phyloP scores from a whole-genome alignment of 2,797 vertebrate species.

The Coilia nasus region DNA sequence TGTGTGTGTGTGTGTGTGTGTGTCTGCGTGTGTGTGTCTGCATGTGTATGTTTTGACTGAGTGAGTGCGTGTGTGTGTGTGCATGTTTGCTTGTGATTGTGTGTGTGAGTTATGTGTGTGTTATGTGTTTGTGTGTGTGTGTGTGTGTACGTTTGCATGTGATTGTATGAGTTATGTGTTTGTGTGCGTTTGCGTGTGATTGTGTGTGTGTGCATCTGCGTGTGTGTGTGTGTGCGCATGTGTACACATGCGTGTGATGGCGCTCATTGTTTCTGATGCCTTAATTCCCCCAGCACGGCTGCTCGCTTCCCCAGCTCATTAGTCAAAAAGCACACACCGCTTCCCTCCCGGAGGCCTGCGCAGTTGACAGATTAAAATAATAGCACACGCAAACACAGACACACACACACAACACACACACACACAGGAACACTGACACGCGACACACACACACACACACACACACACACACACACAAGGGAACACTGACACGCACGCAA shows the following conservation, averaged over 20 bases:
- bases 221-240: constrained; percentile 2
- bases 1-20: neutral
- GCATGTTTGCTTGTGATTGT: too few species aligned
- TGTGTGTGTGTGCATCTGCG: constrained; percentile 26
- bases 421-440: constrained; percentile 2
- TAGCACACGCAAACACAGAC: constrained; percentile 30
- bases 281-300: constrained; percentile 60
- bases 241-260: constrained; percentile 28
- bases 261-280: constrained; percentile 69
- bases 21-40: constrained; percentile 25
- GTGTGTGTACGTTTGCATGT: too few species aligned
- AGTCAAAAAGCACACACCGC: constrained; percentile 68
- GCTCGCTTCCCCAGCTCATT: constrained; percentile 66
- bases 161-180: constrained; percentile 33
- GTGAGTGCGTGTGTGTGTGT: too few species aligned
- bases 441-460: constrained; percentile 35
- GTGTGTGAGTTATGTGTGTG: too few species aligned
- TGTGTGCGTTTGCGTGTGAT: neutral
- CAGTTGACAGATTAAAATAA: constrained; percentile 67
- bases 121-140: too few species aligned
- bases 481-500: constrained; percentile 55
- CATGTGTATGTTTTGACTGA: too few species aligned
- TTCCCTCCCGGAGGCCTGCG: constrained; percentile 63
- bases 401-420: constrained; percentile 43
- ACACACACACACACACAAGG: constrained; percentile 50